Evolutionary conservation across 2,888 invertebrate species (phyloP), one percentile per base, ranked within the genome.

Genomic region (Ectobius pallidus): DNA sequence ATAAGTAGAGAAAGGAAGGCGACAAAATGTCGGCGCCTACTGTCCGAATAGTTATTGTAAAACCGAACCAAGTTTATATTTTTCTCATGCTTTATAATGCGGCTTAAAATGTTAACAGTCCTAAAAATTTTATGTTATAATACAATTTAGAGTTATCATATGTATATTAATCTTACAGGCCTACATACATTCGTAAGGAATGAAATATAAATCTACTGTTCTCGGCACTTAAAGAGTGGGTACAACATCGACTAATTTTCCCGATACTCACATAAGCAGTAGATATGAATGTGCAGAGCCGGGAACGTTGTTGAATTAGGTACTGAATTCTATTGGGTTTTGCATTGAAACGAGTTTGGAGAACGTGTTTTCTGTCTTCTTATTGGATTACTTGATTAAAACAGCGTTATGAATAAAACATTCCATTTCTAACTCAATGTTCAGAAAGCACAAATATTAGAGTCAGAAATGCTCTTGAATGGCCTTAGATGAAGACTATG

Each of bases 341-440:
- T 52, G 22, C 52, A 52, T 20, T 34, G 2, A 52, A 52, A 20
- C 22, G 52, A 22, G 52, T 52, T 52, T 52, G 11, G 20, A 7
- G 52, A 22, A 52, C 18, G 52, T 52, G 52, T 11, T 6, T 34
- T 34, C 34, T 52, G 52, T 20, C 18, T 18, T 52, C 52, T 18
- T 52, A 52, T 52, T 52, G 52, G 52, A 18, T 52, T 22, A 52
- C 22, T 20, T 52, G 22, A 52, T 52, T 52, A 52, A 52, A 52
- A 52, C 11, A 22, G 52, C 20, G 52, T 6, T 18, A 52, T 52
- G 52, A 52, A 52, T 52, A 52, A 52, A 52, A 52, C 22, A 52
- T 52, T 52, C 18, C 52, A 46, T 52, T 52, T 52, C 2, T 20
- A 52, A 52, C 18, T 22, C 52, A 11, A 52, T 52, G 22, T 11